Evolutionary conservation across 2,888 invertebrate genomes (phyloP), one percentile per base, ranked within the genome.

Genomic region (Calameuta pallipes): DNA sequence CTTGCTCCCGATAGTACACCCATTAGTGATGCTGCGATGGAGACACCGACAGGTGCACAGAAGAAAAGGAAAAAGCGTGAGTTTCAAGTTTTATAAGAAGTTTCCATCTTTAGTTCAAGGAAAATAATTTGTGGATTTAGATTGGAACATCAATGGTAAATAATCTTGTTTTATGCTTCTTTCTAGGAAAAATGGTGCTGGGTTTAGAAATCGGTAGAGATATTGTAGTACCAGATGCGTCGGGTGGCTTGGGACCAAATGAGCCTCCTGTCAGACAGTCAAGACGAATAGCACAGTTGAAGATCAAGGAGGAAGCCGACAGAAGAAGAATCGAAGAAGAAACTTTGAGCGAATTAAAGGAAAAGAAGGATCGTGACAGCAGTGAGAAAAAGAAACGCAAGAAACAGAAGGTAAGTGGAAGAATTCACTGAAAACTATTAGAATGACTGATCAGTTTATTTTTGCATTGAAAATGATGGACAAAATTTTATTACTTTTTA

Each of bases 251-350:
- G 33, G 69, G 76, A 0, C 83, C 91, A 0, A 92, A 92, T 1
- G 93, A 91, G 33, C 90, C 93, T 30, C 94, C 94, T 0, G 95
- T 97, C 6, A 92, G 98, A 11, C 96, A 96, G 87, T 97, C 97
- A 3, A 93, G 97, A 1, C 93, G 98, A 80, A 96, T 98, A 84
- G 98, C 97, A 0, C 97, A 97, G 90, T 93, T 97, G 87, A 96
- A 97, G 90, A 97, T 97, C 79, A 95, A 95, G 83, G 97, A 97
- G 88, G 97, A 97, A 89, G 96, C 96, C 0, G 96, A 97, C 80
- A 92, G 96, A 1, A 92, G 96, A 15, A 94, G 95, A 81, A 90
- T 95, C 76, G 96, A 97, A 86, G 97, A 96, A 85, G 94, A 96
- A n/a, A 93, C 95, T 0, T 87, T 96, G 73, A 92, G 94, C 3